Conservation (phyloP, 2,888 invertebrate species). For the Periphyllus acericola region DNA sequence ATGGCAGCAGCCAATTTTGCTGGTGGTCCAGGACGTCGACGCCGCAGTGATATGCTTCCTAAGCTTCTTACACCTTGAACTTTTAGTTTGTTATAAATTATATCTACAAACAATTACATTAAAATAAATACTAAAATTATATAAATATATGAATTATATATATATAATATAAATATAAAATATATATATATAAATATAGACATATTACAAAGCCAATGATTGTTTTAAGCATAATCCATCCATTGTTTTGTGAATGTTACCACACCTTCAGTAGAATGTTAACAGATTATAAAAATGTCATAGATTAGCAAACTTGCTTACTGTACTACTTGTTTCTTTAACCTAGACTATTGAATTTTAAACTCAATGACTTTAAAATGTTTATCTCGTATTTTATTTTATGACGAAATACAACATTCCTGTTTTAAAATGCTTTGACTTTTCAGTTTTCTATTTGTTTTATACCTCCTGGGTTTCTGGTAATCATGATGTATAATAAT, state of each 20-base stretch:
- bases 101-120: slow-evolving; percentile 53
- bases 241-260: slow-evolving; percentile 56
- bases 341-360: slow-evolving; percentile 52
- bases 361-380: slow-evolving; percentile 45
- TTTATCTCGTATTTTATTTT: slow-evolving; percentile 56
- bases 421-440: slow-evolving; percentile 39
- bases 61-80: slow-evolving; percentile 57
- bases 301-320: slow-evolving; percentile 58
- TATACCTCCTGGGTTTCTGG: not conserved
- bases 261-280: slow-evolving; percentile 46
- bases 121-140: slow-evolving; percentile 57
- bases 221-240: slow-evolving; percentile 55
- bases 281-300: slow-evolving; percentile 48
- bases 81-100: slow-evolving; percentile 59
- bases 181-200: slow-evolving; percentile 40
- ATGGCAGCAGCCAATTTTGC: slow-evolving; percentile 89
- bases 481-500: not conserved
- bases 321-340: slow-evolving; percentile 33
- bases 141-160: slow-evolving; percentile 53
- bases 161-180: slow-evolving; percentile 39
- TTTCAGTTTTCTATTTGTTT: slow-evolving; percentile 15
- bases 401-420: slow-evolving; percentile 56
- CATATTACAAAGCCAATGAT: slow-evolving; percentile 46
- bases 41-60: slow-evolving; percentile 69
- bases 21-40: slow-evolving; percentile 88